These are phyloP conservation scores for Fabriciana adippe DNA, from an alignment of 2,888 invertebrate species.

Conservation along the genomic window DNA sequence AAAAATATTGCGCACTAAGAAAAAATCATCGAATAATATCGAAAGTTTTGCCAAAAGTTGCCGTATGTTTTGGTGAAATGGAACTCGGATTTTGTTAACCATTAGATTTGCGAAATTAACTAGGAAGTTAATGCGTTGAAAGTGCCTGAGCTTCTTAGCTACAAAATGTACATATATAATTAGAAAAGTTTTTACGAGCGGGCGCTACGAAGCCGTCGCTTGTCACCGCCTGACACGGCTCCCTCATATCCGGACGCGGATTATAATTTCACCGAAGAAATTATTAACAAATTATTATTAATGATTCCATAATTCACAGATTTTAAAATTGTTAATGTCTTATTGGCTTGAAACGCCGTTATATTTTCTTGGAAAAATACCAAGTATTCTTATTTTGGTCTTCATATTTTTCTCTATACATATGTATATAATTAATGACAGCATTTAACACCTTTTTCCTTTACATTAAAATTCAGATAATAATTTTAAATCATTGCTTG, in stretches of 20 bases:
- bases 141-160: constrained; percentile 67
- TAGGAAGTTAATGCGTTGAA: constrained; percentile 71
- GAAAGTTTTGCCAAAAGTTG: constrained; percentile 1
- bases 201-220: constrained; percentile 67
- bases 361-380: not conserved
- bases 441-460: too few relatives aligned
- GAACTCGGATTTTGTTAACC: constrained; percentile 48
- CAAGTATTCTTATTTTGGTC: not conserved
- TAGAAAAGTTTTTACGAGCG: constrained; percentile 81
- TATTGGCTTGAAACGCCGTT: not conserved
- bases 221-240: constrained; percentile 69
- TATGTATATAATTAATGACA: too few relatives aligned
- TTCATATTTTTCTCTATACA: not conserved
- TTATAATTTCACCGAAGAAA: constrained; percentile 72
- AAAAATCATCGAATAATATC: constrained; percentile 4
- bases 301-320: constrained; percentile 40
- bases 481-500: constrained; percentile 22
- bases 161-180: constrained; percentile 80
- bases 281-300: constrained; percentile 71
- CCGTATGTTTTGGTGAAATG: constrained; percentile 31
- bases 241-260: constrained; percentile 68
- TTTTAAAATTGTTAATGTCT: constrained; percentile 24
- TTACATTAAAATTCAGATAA: not conserved
- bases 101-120: constrained; percentile 71
- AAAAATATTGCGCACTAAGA: constrained; percentile 6